Evolutionary conservation across 2,888 invertebrate genomes (phyloP).

Genomic region (Isotomurus palustris): DNA sequence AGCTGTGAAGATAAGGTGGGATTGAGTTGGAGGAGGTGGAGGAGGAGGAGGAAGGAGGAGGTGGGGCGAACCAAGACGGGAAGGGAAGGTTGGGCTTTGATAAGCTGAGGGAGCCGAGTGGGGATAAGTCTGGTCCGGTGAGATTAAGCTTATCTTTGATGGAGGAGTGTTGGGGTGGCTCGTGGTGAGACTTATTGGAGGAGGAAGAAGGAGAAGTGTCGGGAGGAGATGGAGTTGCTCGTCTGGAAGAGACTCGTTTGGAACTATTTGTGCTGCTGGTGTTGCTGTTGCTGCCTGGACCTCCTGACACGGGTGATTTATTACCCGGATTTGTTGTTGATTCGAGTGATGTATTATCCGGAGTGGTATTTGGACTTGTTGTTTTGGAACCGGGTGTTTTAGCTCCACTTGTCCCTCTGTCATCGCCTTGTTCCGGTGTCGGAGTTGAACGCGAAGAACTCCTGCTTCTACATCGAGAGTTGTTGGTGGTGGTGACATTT

Average conservation of each 20-base stretch:
- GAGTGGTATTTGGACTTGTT: neutral
- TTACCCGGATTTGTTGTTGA: constrained; percentile 22
- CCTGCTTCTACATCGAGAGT: neutral
- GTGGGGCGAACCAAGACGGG: constrained; percentile 15
- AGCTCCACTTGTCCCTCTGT: constrained; percentile 1
- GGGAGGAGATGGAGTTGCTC: constrained; percentile 25
- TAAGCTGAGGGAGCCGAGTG: neutral
- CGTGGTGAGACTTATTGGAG: constrained; percentile 18
- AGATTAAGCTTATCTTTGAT: constrained; percentile 9
- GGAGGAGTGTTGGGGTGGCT: constrained; percentile 13
- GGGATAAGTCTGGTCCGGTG: constrained; percentile 1
- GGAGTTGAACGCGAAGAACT: neutral
- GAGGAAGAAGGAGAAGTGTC: constrained; percentile 31
- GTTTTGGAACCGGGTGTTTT: constrained; percentile 1
- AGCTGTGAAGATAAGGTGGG: constrained; percentile 44
- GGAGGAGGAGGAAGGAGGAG: constrained; percentile 32
- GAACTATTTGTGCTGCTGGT: too few species aligned
- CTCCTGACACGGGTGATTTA: constrained; percentile 28
- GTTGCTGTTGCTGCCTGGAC: too few species aligned
- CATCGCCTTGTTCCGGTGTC: neutral
- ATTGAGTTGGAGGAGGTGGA: constrained; percentile 29
- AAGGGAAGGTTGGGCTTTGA: neutral
- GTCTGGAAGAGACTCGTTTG: too few species aligned
- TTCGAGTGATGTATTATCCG: constrained; percentile 6
- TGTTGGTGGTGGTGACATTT: constrained; percentile 1